Conservation (phyloP, 2,113 vertebrate species). For the Benitochromis conjunctus region DNA sequence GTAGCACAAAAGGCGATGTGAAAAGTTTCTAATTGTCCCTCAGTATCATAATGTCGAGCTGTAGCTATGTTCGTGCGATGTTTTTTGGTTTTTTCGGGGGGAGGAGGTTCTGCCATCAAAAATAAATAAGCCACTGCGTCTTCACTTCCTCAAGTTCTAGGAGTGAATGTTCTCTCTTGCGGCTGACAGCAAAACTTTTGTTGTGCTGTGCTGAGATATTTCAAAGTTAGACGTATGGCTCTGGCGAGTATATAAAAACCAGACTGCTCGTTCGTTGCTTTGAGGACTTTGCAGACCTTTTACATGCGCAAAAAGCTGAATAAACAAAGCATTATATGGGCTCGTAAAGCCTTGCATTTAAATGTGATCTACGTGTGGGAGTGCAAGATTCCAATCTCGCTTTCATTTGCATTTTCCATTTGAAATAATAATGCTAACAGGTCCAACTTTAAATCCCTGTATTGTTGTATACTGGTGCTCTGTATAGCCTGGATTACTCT, state of each 20-base stretch:
- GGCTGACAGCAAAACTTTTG: neutral
- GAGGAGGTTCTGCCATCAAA: neutral
- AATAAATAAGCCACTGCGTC: neutral
- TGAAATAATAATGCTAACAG: conserved; percentile 11
- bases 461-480: conserved; percentile 16
- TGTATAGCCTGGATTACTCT: conserved; percentile 6
- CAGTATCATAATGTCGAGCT: neutral
- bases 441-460: conserved; percentile 25
- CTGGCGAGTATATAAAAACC: neutral
- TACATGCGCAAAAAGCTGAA: neutral
- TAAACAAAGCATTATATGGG: neutral
- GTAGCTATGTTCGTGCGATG: neutral
- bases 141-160: neutral
- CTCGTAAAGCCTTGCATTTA: conserved; percentile 32
- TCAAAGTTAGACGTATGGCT: neutral
- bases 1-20: neutral
- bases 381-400: neutral
- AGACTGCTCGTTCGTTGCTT: neutral
- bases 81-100: neutral
- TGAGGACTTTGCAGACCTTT: neutral
- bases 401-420: conserved; percentile 23
- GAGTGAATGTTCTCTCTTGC: neutral
- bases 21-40: neutral
- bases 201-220: neutral
- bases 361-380: conserved; percentile 19